Evolutionary conservation across 1,140 invertebrate genomes (phyloP), one percentile per base, ranked within the genome.

Genomic region (Apis dorsata): DNA sequence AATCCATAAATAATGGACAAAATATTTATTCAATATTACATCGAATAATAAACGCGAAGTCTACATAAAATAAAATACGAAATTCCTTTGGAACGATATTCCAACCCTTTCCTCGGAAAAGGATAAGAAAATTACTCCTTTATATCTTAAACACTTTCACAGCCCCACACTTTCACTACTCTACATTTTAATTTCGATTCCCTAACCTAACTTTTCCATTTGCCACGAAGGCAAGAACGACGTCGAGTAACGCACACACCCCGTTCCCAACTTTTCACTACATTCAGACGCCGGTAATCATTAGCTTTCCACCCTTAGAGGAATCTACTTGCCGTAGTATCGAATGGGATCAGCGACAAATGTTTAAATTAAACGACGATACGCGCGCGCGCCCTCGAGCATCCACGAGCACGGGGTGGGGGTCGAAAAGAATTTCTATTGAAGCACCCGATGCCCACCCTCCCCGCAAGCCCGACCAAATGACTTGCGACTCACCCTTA

Each of bases 401-500:
- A 4, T 10, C 15, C 15, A 34, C 15, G 63, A 19, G 24, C 28
- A 19, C 9, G 28, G 8, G 9, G 49, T 60, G 69, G 83, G 73
- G 79, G 69, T 84, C 69, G 71, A 86, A 91, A 91, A 91, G 90
- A 91, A 91, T 91, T 91, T 91, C 89, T 91, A 91, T 91, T 91
- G 90, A 91, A 91, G 90, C 90, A 0, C 72, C 88, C 80, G 88
- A 91, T 28, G 86, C 79, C 79, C 81, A 87, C 69, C 85, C 88
- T 73, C 81, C 70, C 28, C 28, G 21, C 75, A 51, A 80, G 85
- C 79, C 70, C 81, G 82, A 66, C 88, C 90, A 91, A 91, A 91
- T 91, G 90, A 91, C 90, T 91, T 89, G 90, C 88, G 88, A 91
- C 88, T 91, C 90, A 90, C 90, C 90, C 90, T 91, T 91, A 91